Base-by-base conservation (phyloP, 2,797 vertebrate genomes). In the Potorous gilbertii region DNA sequence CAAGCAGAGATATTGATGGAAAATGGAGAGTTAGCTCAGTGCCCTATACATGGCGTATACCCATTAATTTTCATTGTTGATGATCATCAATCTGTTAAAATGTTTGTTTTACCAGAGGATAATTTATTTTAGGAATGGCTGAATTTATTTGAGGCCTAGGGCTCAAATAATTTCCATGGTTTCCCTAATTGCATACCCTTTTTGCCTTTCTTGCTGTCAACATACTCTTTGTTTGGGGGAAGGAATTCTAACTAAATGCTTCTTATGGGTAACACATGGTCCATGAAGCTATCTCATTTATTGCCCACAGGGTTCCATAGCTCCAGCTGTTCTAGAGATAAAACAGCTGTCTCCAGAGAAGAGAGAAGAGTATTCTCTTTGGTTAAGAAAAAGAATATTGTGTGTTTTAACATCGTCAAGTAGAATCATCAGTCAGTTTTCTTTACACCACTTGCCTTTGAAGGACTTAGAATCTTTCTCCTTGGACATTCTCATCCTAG, bases 291-390 rank as follows among this genome's bases (percentile, higher is more conserved):
- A 93, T 92, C 66, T 87, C 93, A 96, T 87, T 87, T 34, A 46
- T 74, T 95, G 91, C 92, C 96, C 92, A 95, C 29, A 46, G 96
- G 90, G 93, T 94, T 66, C 91, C 52, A 28, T 0, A 74, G 57
- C 50, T 95, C 94, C 96, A 97, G 97, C 57, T 96, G 95, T 92
- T 46, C 34, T 91, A 56, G 46, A 24, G 66, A 96, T 62, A 46
- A 50, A 95, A 94, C 93, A 97, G 59, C 92, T 97, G 93, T 96
- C 94, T 95, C 57, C 34, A 94, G 92, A 94, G 66, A 18, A 1
- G 12, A 40, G 31, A 46, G 87, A 1, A 62, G 55, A 1, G 0
- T 4, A 54, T n/a, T 95, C 81, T 93, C 94, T 89, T 52, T 95
- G 90, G 91, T 94, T 1, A 10, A 27, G 55, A 8, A 56, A 14